These are phyloP conservation scores for Eubasilissa regina DNA, from an alignment of 1,140 invertebrate species.

Conservation along the genomic window DNA sequence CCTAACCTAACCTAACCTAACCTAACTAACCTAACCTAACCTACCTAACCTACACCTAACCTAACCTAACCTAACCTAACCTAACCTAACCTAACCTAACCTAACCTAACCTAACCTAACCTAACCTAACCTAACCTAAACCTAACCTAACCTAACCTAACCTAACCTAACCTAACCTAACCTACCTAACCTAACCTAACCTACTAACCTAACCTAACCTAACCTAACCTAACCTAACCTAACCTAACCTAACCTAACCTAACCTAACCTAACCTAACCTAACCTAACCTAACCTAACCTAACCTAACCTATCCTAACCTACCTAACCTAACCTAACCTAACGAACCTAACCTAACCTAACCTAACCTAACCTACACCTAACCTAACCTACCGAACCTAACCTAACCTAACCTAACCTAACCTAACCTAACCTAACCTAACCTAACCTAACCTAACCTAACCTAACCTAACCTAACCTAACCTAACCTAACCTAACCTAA, in stretches of 20 bases:
- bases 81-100: slow-evolving; percentile 61
- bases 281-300: slow-evolving; percentile 60
- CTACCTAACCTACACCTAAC: too few species aligned
- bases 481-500: slow-evolving; percentile 52
- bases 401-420: slow-evolving; percentile 52
- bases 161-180: neutral
- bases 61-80: slow-evolving; percentile 62
- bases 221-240: slow-evolving; percentile 50
- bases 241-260: slow-evolving; percentile 57
- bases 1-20: too few species aligned
- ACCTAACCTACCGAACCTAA: slow-evolving; percentile 48
- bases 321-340: too few species aligned
- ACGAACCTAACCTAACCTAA: slow-evolving; percentile 54
- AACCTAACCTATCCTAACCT: slow-evolving; percentile 45
- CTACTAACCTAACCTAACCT: slow-evolving; percentile 54
- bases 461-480: slow-evolving; percentile 52
- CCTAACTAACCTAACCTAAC: too few species aligned
- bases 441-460: slow-evolving; percentile 57
- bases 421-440: slow-evolving; percentile 52
- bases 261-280: slow-evolving; percentile 67
- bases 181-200: neutral
- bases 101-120: neutral
- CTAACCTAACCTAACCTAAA: neutral
- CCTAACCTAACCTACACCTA: slow-evolving; percentile 32
- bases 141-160: neutral